These are phyloP conservation scores for Leptinotarsa undecemlineata DNA, from an alignment of 1,140 invertebrate species.

Conservation along the genomic window DNA sequence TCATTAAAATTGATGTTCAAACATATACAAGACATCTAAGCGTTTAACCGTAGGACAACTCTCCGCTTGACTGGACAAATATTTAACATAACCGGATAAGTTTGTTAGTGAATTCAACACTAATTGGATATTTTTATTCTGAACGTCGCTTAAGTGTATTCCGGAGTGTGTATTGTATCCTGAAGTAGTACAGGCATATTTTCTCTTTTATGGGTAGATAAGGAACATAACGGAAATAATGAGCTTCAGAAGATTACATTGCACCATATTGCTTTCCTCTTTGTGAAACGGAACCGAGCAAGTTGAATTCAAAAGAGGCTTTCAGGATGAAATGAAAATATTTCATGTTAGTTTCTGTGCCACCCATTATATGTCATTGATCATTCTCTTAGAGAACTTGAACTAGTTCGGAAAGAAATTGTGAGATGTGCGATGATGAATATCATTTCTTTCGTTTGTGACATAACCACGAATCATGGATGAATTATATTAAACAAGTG, in stretches of 20 bases:
- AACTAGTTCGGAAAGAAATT: too few species aligned
- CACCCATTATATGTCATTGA: too few species aligned
- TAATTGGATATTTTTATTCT: slow-evolving; percentile 4
- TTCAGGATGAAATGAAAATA: too few species aligned
- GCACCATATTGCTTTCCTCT: not conserved
- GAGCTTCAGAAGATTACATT: not conserved
- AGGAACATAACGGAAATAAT: not conserved
- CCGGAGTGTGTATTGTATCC: not conserved
- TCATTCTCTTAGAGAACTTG: too few species aligned
- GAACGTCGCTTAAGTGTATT: not conserved
- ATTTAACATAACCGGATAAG: slow-evolving; percentile 12
- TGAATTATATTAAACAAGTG: too few species aligned
- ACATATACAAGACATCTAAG: not conserved
- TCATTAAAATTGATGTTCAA: not conserved
- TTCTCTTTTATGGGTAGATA: not conserved
- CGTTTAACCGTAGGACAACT: not conserved
- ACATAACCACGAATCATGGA: too few species aligned
- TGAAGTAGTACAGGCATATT: not conserved
- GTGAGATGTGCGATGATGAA: too few species aligned
- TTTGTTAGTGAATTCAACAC: slow-evolving; percentile 1
- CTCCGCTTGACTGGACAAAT: slow-evolving; percentile 1
- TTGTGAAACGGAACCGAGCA: too few species aligned
- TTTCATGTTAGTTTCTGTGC: too few species aligned
- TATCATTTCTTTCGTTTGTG: too few species aligned
- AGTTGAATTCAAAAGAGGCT: too few species aligned